Evolutionary conservation across 2,113 vertebrate species (phyloP), one percentile per base, ranked within the genome.

Genomic region (Nannospalax galili): DNA sequence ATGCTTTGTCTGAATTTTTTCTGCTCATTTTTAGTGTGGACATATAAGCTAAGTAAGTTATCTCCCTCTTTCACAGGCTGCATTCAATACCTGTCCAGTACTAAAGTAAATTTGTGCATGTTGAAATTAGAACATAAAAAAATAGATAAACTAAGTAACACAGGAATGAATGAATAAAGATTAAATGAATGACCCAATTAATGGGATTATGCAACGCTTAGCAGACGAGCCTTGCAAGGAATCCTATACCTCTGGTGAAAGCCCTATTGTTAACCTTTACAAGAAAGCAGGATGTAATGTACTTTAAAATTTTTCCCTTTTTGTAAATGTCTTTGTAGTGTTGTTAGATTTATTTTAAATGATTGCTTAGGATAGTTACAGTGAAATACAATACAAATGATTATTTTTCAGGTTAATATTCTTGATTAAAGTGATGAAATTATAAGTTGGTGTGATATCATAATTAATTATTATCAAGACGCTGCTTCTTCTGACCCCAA

Each of bases 381-480:
- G 3, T 62, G 4, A 93, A 74, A 86, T 65, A 40, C 3, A 74
- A 86, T 65, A 40, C 3, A 94, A 67, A 73, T 52, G 48, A 79
- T 74, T 65, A 85, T 58, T 92, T 45, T 73, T 16, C 30, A 84
- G 28, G 12, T 3, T 91, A 90, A 70, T 82, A 24, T 74, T 58
- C 40, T 95, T 89, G 67, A 80, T 86, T 81, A 67, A 84, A 96
- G 82, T 8, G 1, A 88, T 72, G 95, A 87, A 90, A 84, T 1
- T 42, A 45, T 87, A 70, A 60, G 5, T 81, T 65, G 4, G 40
- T 69, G 62, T 48, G 40, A 3, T 79, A 84, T 15, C 67, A 48
- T 78, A 74, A 92, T 94, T 86, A 86, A 28, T 79, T 15, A 92
- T 85, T 58, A n/a, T 48, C 42, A 95, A 78, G 81, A 84, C 79